Evolutionary conservation across 1,140 invertebrate genomes (phyloP).

Genomic region (Phymastichus coffea): DNA sequence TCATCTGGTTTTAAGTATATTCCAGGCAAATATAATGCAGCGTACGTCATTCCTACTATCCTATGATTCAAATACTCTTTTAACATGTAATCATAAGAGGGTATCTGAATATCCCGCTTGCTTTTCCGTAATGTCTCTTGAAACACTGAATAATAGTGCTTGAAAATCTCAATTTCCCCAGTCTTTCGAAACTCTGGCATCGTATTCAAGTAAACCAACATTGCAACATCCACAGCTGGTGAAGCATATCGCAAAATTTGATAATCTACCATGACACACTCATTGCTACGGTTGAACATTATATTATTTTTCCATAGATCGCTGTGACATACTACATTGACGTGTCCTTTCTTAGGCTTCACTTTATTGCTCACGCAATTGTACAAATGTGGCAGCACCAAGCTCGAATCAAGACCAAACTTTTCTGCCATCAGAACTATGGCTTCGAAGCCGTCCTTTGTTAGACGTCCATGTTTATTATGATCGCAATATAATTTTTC

Average conservation of each 20-base stretch:
- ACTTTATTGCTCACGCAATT: not conserved
- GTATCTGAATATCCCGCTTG: not conserved
- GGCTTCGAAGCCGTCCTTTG: not conserved
- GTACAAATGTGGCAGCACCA: not conserved
- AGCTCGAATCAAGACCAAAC: not conserved
- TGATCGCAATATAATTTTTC: conserved; percentile 11
- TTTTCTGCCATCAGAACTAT: not conserved
- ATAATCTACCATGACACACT: conserved; percentile 14
- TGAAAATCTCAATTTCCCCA: not conserved
- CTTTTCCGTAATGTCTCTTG: not conserved
- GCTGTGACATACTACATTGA: conserved; percentile 2
- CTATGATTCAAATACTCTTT: not conserved
- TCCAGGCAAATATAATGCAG: not conserved
- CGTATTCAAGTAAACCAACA: conserved; percentile 1
- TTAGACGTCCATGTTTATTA: not conserved
- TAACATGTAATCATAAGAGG: not conserved
- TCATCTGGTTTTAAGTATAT: not conserved
- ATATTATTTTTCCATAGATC: conserved; percentile 20
- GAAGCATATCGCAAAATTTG: conserved; percentile 14
- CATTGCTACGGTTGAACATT: not conserved
- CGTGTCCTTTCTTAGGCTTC: not conserved
- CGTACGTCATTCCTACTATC: not conserved
- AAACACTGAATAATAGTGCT: conserved; percentile 5
- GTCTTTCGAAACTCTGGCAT: not conserved
- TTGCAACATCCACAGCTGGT: not conserved